Percentiles rank a stretch among this genome's conserved stretches.
Evolutionary conservation across 2,888 invertebrate genomes (phyloP).

Genomic region (Brenthis daphne): DNA sequence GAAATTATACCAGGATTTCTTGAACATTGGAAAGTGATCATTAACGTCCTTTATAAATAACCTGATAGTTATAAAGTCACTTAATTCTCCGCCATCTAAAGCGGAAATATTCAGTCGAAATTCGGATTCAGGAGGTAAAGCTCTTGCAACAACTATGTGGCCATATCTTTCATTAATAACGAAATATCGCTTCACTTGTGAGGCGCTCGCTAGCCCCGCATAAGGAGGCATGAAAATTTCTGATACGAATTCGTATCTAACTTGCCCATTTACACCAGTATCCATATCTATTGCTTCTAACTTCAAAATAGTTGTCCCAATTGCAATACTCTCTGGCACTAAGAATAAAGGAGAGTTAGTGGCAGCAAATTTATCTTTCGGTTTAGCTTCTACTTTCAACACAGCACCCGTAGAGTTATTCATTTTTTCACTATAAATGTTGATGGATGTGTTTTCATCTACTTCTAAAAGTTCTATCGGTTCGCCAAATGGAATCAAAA

Average conservation of each 20-base stretch:
- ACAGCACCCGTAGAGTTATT: slow-evolving; percentile 56
- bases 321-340: slow-evolving; percentile 87
- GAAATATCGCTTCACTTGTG: slow-evolving; percentile 85
- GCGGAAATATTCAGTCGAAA: slow-evolving; percentile 89
- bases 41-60: slow-evolving; percentile 91
- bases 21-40: slow-evolving; percentile 91
- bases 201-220: slow-evolving; percentile 61
- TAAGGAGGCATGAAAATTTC: slow-evolving; percentile 85
- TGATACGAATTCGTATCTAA: slow-evolving; percentile 87
- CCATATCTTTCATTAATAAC: slow-evolving; percentile 89
- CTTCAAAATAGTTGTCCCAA: slow-evolving; percentile 86
- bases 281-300: slow-evolving; percentile 88
- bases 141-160: slow-evolving; percentile 87
- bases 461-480: slow-evolving; percentile 85
- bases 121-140: slow-evolving; percentile 88
- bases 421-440: slow-evolving; percentile 70
- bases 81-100: slow-evolving; percentile 88
- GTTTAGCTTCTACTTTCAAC: slow-evolving; percentile 60
- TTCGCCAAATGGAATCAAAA: slow-evolving; percentile 86
- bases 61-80: slow-evolving; percentile 86
- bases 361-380: slow-evolving; percentile 66
- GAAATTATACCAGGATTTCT: slow-evolving; percentile 91
- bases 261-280: slow-evolving; percentile 85
- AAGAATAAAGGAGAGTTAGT: slow-evolving; percentile 83
- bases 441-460: slow-evolving; percentile 77